Percentiles rank a stretch among this genome's conserved stretches.
These are phyloP conservation scores for Oplegnathus fasciatus DNA, from an alignment of 2,113 vertebrate genomes.

Conservation along the genomic window DNA sequence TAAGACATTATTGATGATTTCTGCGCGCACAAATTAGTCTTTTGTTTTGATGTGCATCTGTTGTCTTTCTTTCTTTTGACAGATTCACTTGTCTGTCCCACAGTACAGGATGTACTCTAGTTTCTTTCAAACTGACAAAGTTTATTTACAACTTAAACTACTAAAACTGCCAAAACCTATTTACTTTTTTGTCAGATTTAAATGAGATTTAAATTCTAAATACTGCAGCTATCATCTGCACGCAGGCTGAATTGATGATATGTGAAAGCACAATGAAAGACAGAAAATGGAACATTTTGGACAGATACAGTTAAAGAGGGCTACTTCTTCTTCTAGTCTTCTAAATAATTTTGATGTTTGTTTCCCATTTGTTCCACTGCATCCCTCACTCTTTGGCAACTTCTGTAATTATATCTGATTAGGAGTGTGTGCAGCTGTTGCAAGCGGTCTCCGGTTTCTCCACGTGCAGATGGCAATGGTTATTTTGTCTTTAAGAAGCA, in stretches of 20 bases:
- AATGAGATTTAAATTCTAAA: not conserved
- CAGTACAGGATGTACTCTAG: too few relatives aligned
- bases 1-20: not conserved
- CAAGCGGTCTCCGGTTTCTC: not conserved
- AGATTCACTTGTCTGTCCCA: not conserved
- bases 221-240: too few relatives aligned
- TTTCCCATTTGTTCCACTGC: not conserved
- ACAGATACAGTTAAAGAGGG: not conserved
- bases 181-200: not conserved
- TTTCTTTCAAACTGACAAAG: not conserved
- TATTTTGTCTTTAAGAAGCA: not conserved
- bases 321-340: not conserved
- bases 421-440: not conserved
- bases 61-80: too few relatives aligned
- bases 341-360: not conserved
- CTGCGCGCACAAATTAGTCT: not conserved
- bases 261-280: not conserved
- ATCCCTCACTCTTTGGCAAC: not conserved
- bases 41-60: not conserved
- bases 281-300: not conserved
- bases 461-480: not conserved
- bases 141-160: not conserved
- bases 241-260: not conserved
- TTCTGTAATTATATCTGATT: not conserved
- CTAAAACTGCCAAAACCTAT: not conserved